Conservation (phyloP, 2,888 invertebrate species). For the Boloria selene region DNA sequence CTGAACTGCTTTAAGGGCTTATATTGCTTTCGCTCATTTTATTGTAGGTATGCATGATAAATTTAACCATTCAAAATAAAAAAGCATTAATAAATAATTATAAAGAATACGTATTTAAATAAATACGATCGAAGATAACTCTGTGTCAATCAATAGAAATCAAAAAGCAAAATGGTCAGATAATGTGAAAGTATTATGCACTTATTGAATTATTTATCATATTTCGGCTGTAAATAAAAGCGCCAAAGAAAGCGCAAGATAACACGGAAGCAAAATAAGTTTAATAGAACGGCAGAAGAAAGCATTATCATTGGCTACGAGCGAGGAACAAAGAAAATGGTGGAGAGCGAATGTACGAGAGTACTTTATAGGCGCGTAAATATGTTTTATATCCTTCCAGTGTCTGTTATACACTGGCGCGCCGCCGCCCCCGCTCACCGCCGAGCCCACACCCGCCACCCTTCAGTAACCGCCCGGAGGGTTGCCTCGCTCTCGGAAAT, state of each 20-base stretch:
- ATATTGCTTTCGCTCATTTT: constrained; percentile 33
- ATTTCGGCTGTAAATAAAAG: constrained; percentile 77
- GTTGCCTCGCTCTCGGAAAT: constrained; percentile 80
- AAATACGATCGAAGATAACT: not conserved
- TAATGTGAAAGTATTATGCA: constrained; percentile 1
- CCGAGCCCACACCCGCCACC: constrained; percentile 45
- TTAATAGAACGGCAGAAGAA: constrained; percentile 80
- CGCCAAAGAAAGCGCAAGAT: constrained; percentile 77
- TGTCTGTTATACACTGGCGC: constrained; percentile 82
- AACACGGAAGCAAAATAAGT: constrained; percentile 80
- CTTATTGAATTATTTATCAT: constrained; percentile 59
- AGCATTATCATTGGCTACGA: constrained; percentile 81
- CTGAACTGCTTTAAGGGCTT: constrained; percentile 59
- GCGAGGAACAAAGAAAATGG: constrained; percentile 81
- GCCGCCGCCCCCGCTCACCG: constrained; percentile 64
- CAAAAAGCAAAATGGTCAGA: not conserved
- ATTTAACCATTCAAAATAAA: not conserved
- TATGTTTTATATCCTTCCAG: constrained; percentile 83
- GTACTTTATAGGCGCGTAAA: constrained; percentile 83
- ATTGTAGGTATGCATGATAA: not conserved
- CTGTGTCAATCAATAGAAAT: not conserved
- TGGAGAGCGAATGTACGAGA: constrained; percentile 81
- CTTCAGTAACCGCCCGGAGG: constrained; percentile 68
- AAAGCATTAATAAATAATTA: not conserved
- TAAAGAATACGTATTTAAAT: not conserved